A percentile compares a stretch with the other conserved stretches of the same genome.
Evolutionary conservation across 1,140 invertebrate species (phyloP).

Genomic region (Zaprionus lachaisei): DNA sequence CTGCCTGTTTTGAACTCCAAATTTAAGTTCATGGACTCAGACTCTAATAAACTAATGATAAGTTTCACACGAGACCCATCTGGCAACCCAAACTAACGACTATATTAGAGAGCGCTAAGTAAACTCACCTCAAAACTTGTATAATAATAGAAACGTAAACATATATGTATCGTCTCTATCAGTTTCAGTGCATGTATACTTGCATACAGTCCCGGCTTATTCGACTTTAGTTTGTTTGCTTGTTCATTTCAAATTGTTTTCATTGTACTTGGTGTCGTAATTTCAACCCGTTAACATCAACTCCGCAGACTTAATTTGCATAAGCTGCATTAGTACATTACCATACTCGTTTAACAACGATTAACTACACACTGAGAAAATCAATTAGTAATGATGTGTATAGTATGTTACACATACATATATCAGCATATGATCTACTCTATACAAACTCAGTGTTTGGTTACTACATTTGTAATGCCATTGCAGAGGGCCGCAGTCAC

Average conservation of each 20-base stretch:
- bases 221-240: neutral
- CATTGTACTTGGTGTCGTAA: neutral
- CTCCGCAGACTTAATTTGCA: neutral
- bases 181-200: neutral
- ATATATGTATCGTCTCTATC: neutral
- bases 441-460: too few relatives aligned
- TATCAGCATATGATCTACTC: too few relatives aligned
- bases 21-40: neutral
- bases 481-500: too few relatives aligned
- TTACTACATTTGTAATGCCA: too few relatives aligned
- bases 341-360: conserved; percentile 9
- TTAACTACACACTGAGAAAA: neutral
- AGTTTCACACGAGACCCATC: too few relatives aligned
- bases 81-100: too few relatives aligned
- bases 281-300: neutral
- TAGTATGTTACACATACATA: too few relatives aligned
- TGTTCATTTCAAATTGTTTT: neutral
- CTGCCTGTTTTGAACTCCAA: neutral
- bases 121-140: neutral
- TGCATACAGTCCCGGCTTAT: neutral
- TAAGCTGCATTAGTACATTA: neutral
- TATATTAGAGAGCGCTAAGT: too few relatives aligned
- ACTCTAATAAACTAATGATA: too few relatives aligned
- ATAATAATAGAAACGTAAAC: too few relatives aligned
- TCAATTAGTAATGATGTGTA: neutral